A percentile compares a stretch with the other conserved stretches of the same genome.
These are phyloP conservation scores for Urocitellus parryii DNA, from an alignment of 2,113 vertebrate genomes.

Conservation along the genomic window DNA sequence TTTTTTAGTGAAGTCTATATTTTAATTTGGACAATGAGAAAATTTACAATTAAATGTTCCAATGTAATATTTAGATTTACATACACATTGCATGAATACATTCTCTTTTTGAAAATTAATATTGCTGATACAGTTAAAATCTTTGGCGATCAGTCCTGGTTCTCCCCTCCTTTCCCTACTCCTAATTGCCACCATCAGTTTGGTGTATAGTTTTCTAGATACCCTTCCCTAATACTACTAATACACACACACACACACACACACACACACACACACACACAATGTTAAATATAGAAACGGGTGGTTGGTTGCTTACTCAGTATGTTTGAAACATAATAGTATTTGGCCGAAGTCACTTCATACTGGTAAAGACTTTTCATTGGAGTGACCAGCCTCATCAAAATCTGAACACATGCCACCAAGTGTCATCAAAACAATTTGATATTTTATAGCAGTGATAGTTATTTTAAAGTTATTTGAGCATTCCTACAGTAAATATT, in stretches of 20 bases:
- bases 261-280: neutral
- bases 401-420: neutral
- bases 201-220: neutral
- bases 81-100: neutral
- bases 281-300: neutral
- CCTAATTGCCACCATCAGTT: neutral
- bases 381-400: neutral
- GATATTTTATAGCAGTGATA: neutral
- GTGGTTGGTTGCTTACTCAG: neutral
- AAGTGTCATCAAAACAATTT: neutral
- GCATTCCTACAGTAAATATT: neutral
- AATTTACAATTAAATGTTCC: neutral
- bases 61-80: neutral
- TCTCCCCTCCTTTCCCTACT: neutral
- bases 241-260: neutral
- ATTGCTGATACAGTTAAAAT: constrained; percentile 8
- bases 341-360: neutral
- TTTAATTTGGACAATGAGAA: constrained; percentile 33
- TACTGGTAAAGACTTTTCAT: neutral
- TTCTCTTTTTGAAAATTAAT: constrained; percentile 16
- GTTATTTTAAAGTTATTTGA: neutral
- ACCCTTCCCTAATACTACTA: neutral
- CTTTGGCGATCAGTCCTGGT: neutral
- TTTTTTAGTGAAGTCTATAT: neutral
- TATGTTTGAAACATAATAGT: constrained; percentile 25